phyloP scores from a whole-genome alignment of 2,113 vertebrate species.

The Psilopogon haemacephalus region DNA sequence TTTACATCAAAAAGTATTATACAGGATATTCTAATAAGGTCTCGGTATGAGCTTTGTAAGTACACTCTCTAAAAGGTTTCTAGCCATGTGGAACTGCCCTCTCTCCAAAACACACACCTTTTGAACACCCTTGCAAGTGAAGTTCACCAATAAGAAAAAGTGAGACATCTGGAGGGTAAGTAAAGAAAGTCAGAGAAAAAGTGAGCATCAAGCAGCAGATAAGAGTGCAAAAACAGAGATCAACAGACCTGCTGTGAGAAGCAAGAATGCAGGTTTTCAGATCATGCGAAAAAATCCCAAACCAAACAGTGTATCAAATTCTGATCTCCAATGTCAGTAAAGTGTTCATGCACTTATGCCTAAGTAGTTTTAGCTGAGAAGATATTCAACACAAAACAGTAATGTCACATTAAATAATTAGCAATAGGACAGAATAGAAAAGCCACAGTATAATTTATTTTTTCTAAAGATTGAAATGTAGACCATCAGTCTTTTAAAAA shows the following conservation, averaged over 20 bases:
- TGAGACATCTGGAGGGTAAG: not conserved
- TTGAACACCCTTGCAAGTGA: not conserved
- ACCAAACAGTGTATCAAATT: not conserved
- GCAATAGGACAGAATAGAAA: not conserved
- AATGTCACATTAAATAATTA: not conserved
- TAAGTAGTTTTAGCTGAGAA: not conserved
- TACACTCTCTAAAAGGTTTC: not conserved
- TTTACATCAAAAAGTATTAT: not conserved
- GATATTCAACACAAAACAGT: not conserved
- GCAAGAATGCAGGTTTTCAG: not conserved
- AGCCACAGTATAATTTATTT: not conserved
- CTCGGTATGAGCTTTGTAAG: not conserved
- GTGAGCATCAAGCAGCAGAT: not conserved
- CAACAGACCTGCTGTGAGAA: not conserved
- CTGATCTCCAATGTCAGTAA: not conserved
- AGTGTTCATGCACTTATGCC: not conserved
- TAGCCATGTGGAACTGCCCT: not conserved
- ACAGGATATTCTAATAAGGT: not conserved
- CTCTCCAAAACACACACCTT: rapidly evolving
- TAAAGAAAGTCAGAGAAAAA: not conserved
- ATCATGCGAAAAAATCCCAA: not conserved
- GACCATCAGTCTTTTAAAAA: not conserved
- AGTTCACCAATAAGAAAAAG: not conserved
- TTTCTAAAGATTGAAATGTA: not conserved
- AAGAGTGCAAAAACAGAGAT: not conserved